A percentile compares a stretch with the other conserved stretches of the same genome.
These are phyloP conservation scores for Drosophila littoralis DNA, from an alignment of 1,140 invertebrate genomes.

Conservation along the genomic window DNA sequence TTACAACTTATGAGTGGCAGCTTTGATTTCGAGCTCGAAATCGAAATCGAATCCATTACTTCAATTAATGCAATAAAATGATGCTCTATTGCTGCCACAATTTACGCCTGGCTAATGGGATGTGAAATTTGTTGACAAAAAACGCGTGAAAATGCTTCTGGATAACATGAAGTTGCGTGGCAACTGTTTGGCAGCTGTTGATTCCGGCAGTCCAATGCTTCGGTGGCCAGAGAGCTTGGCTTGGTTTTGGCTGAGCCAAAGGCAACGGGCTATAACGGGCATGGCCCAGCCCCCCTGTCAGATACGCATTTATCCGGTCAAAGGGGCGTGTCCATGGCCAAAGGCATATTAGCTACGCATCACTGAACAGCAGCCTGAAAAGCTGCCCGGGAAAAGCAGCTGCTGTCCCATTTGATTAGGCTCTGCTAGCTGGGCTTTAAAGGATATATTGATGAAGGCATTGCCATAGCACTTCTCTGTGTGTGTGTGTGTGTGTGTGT, in stretches of 20 bases:
- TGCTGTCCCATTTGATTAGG: conserved; percentile 79
- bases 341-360: conserved; percentile 75
- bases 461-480: conserved; percentile 41
- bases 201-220: conserved; percentile 67
- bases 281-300: conserved; percentile 16
- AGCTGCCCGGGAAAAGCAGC: conserved; percentile 41
- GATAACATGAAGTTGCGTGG: conserved; percentile 67
- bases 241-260: not conserved
- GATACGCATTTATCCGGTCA: conserved; percentile 61
- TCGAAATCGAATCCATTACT: conserved; percentile 5
- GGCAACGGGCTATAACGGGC: conserved; percentile 2
- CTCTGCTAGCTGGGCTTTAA: conserved; percentile 56
- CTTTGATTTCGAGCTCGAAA: conserved; percentile 19
- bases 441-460: conserved; percentile 80
- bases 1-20: conserved; percentile 31
- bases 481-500: conserved; percentile 1
- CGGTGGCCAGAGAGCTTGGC: conserved; percentile 59
- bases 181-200: conserved; percentile 74
- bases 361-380: conserved; percentile 49
- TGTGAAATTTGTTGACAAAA: conserved; percentile 80
- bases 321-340: conserved; percentile 60
- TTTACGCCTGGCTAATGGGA: conserved; percentile 60
- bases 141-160: conserved; percentile 60
- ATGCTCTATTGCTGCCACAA: conserved; percentile 6
- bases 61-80: conserved; percentile 24